Conservation (phyloP, 2,797 vertebrate genomes). For the Gadopsis marmoratus region DNA sequence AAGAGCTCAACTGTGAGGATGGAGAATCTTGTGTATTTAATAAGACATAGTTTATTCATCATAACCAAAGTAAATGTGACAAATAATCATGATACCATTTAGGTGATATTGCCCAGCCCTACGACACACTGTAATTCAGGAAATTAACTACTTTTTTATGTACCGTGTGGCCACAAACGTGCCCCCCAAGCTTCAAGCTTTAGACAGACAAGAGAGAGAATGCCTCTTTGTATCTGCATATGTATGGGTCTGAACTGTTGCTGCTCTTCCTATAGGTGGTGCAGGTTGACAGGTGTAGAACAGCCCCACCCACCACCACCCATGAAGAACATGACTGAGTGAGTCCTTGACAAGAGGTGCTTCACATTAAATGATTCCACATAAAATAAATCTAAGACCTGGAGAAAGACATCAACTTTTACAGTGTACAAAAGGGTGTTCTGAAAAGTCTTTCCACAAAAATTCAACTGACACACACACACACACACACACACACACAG, state of each 20-base stretch:
- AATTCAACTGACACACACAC: slow-evolving; percentile 20
- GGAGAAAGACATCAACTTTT: slow-evolving; percentile 27
- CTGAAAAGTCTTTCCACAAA: slow-evolving; percentile 26
- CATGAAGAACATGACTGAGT: neutral
- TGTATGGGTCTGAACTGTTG: neutral
- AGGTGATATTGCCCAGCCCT: neutral
- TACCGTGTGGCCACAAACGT: neutral
- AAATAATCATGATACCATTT: neutral
- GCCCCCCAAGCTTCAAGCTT: too few species aligned
- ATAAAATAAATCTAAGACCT: neutral
- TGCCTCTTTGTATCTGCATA: neutral
- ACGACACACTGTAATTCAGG: neutral
- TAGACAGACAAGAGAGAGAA: too few species aligned
- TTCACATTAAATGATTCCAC: slow-evolving; percentile 11
- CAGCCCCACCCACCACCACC: too few species aligned
- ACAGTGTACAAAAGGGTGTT: slow-evolving; percentile 4
- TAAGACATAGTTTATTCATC: too few species aligned
- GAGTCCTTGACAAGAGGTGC: slow-evolving; percentile 9
- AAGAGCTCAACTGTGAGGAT: too few species aligned
- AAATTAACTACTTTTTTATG: neutral
- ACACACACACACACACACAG: neutral
- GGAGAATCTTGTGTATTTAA: too few species aligned
- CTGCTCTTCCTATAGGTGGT: slow-evolving; percentile 15
- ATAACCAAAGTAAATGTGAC: neutral
- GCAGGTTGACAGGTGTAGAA: slow-evolving; percentile 9